Percentiles rank a stretch among this genome's conserved stretches.
Evolutionary conservation across 2,113 vertebrate genomes (phyloP).

Genomic region (Chelonoidis abingdonii): DNA sequence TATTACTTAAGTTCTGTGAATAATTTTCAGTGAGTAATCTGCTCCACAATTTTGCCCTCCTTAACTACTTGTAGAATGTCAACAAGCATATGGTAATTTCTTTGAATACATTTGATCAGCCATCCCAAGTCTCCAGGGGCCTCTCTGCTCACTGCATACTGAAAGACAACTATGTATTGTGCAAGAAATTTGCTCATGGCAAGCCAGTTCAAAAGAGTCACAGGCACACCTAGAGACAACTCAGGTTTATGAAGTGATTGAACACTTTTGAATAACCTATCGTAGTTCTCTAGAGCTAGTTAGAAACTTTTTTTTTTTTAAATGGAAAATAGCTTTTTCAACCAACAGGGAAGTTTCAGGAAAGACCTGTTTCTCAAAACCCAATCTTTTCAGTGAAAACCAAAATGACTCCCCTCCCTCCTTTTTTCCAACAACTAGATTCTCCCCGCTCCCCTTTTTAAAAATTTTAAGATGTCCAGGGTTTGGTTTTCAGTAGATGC

Average conservation of each 20-base stretch:
- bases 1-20: not conserved
- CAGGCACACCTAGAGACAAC: not conserved
- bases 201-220: not conserved
- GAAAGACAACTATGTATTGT: not conserved
- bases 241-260: not conserved
- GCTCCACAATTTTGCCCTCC: not conserved
- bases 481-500: not conserved
- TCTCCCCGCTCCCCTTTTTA: accelerated
- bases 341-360: not conserved
- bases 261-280: not conserved
- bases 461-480: not conserved
- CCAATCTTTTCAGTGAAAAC: not conserved
- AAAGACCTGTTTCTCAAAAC: not conserved
- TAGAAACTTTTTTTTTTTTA: not conserved
- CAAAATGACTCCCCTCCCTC: not conserved
- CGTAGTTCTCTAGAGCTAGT: not conserved
- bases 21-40: not conserved
- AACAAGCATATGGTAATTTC: not conserved
- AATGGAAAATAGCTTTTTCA: not conserved
- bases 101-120: not conserved
- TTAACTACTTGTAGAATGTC: not conserved
- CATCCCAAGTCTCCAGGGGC: not conserved
- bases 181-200: not conserved
- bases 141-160: not conserved
- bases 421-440: not conserved